These are phyloP conservation scores for Euura saliciscinereae DNA, from an alignment of 1,140 invertebrate genomes.

Conservation along the genomic window DNA sequence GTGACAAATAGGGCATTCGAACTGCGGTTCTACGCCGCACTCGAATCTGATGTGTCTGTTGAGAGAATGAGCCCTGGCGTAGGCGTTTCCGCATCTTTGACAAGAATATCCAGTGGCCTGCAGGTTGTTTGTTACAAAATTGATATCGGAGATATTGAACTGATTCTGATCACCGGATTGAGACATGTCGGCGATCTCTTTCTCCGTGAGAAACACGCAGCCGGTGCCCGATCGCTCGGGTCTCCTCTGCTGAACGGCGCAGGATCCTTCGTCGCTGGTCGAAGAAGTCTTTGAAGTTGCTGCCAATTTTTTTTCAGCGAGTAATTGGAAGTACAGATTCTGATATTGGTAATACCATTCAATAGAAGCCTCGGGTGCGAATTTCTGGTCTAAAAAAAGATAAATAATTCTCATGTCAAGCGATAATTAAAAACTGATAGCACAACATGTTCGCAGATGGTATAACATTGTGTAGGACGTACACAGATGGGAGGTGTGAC, in stretches of 20 bases:
- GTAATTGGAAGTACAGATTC: constrained; percentile 39
- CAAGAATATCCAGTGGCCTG: constrained; percentile 45
- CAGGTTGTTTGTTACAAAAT: constrained; percentile 2
- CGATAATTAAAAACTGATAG: background rate
- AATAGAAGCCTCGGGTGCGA: constrained; percentile 35
- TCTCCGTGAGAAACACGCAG: background rate
- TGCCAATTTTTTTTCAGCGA: constrained; percentile 37
- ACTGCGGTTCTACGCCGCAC: constrained; percentile 68
- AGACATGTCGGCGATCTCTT: background rate
- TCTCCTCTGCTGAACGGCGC: background rate
- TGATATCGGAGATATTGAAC: background rate
- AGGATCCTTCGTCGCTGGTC: background rate
- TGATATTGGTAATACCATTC: constrained; percentile 48
- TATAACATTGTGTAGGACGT: constrained; percentile 12
- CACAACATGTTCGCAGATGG: no score
- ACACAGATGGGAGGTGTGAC: constrained; percentile 2
- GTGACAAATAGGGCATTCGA: constrained; percentile 65
- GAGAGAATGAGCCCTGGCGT: constrained; percentile 65
- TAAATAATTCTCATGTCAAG: constrained; percentile 21
- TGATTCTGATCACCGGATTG: background rate
- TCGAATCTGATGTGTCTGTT: constrained; percentile 71
- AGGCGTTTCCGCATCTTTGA: constrained; percentile 64
- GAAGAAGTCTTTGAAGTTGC: constrained; percentile 11
- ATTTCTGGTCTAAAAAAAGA: constrained; percentile 41
- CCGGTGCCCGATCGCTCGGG: constrained; percentile 3